Evolutionary conservation across 2,888 invertebrate genomes (phyloP).

Genomic region (Priocnemis perturbator): DNA sequence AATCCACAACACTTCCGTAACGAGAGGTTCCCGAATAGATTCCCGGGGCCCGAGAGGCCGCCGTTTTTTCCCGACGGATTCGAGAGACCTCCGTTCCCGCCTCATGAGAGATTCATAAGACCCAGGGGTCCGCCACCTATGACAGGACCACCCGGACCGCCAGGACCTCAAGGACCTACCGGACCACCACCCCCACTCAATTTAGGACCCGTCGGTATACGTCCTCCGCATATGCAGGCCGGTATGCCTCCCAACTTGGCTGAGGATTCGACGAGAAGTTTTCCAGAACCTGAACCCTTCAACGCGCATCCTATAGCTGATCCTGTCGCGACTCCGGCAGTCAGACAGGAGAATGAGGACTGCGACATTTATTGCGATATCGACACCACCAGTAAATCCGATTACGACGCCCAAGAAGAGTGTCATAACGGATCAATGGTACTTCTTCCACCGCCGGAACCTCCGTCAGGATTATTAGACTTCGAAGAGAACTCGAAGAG

Average conservation of each 20-base stretch:
- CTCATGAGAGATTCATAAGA: slow-evolving; percentile 32
- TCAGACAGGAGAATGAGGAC: slow-evolving; percentile 73
- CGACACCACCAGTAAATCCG: slow-evolving; percentile 72
- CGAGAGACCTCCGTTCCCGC: slow-evolving; percentile 44
- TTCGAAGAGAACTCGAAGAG: slow-evolving; percentile 71
- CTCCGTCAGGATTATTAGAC: slow-evolving; percentile 72
- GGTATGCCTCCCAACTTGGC: slow-evolving; percentile 44
- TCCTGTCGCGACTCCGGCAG: slow-evolving; percentile 8
- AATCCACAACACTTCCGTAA: slow-evolving; percentile 68
- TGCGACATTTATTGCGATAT: slow-evolving; percentile 81
- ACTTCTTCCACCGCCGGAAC: slow-evolving; percentile 74
- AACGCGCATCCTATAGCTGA: slow-evolving; percentile 11
- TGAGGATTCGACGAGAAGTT: slow-evolving; percentile 47
- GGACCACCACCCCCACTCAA: too few relatives aligned
- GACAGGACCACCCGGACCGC: slow-evolving; percentile 17
- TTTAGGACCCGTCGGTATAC: slow-evolving; percentile 17
- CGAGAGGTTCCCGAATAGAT: slow-evolving; percentile 36
- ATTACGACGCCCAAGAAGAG: slow-evolving; percentile 66
- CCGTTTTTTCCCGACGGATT: slow-evolving; percentile 38
- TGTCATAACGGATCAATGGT: slow-evolving; percentile 61
- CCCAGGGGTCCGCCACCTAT: slow-evolving; percentile 5
- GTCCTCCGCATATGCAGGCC: slow-evolving; percentile 27
- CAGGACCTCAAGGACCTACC: neutral
- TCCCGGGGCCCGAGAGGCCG: slow-evolving; percentile 49
- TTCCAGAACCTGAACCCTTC: slow-evolving; percentile 36